phyloP scores from a whole-genome alignment of 2,113 vertebrate species.

The Marcusenius ussheri region DNA sequence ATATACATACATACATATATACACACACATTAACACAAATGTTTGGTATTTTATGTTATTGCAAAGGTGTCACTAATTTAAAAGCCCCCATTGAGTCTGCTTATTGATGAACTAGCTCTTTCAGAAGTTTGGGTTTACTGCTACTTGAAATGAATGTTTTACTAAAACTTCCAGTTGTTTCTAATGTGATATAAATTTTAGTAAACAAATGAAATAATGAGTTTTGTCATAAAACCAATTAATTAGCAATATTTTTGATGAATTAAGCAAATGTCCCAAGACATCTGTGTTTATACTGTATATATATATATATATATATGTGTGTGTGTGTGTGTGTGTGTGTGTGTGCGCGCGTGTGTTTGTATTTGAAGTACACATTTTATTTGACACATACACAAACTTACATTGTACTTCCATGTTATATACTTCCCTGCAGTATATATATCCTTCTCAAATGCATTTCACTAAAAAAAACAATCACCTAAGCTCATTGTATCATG shows the following conservation, averaged over 20 bases:
- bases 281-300: background rate
- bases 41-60: background rate
- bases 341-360: too few species aligned
- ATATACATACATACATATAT: too few species aligned
- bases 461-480: background rate
- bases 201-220: background rate
- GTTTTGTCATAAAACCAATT: too few species aligned
- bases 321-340: too few species aligned
- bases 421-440: background rate
- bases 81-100: background rate
- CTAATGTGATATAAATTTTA: background rate
- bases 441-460: background rate
- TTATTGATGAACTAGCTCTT: background rate
- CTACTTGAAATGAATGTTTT: background rate
- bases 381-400: background rate
- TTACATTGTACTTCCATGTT: background rate
- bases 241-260: background rate
- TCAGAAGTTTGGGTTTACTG: background rate
- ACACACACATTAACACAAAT: background rate
- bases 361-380: background rate
- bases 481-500: slow-evolving; percentile 7
- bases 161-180: background rate
- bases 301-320: too few species aligned
- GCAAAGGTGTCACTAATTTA: background rate
- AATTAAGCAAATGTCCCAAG: background rate